Evolutionary conservation across 2,888 invertebrate genomes (phyloP), one percentile per base, ranked within the genome.

Genomic region (Idaea biselata): DNA sequence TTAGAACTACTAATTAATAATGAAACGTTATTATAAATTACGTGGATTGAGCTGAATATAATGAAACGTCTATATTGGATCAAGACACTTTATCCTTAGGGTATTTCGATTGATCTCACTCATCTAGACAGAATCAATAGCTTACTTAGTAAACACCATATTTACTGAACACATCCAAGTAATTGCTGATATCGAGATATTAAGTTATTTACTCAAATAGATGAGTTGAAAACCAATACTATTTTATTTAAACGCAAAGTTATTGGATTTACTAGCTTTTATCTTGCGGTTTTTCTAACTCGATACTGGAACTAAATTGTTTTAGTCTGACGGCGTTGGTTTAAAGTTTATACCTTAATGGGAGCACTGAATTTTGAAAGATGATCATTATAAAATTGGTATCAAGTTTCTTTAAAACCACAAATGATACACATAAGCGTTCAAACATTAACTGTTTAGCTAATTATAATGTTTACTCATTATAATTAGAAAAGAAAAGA

Each of bases 11-110:
- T 44, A 44, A 44, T 44, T 44, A 44, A 14, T 44, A 44, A 44
- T 11, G 3, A 11, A 44, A 44, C 44, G 14, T 14, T 44, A 44
- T 44, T 14, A 33, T 33, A 11, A 44, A 44, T 44, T 44, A 44
- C 11, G 8, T 44, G 11, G 0, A 44, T 44, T 44, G 11, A 44
- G 44, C 44, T 44, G 55, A 61, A 11, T 3, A 18, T n/a, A 32
- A 59, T 59, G 17, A 8, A 33, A 18, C n/a, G 31, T 25, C n/a
- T 58, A 18, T 56, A 56, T 18, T 56, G 16, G 17, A 56, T 18
- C 18, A 44, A 44, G 44, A 8, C 44, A 8, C 44, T 5, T 44
- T 44, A 44, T 44, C 44, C 44, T 44, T 44, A 44, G 44, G 44
- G 44, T 14, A 44, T 44, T 44, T 44, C 44, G 44, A 44, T 44